Conservation (phyloP, 2,113 vertebrate species). For the Ophthalmolycus amberensis region DNA sequence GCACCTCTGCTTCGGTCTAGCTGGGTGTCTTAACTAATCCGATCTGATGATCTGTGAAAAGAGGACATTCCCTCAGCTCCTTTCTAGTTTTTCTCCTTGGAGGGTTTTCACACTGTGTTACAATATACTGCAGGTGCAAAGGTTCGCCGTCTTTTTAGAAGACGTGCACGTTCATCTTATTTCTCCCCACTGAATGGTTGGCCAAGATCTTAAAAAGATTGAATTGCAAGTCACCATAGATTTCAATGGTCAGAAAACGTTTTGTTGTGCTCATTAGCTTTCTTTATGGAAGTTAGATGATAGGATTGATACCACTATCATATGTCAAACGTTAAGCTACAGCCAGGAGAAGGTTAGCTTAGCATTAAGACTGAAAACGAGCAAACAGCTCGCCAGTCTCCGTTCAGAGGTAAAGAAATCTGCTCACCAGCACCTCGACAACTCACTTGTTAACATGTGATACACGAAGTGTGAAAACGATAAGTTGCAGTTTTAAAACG, state of each 20-base stretch:
- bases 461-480: too few relatives aligned
- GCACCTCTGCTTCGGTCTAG: constrained; percentile 12
- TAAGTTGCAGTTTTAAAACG: too few relatives aligned
- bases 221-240: not conserved
- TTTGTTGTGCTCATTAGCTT: too few relatives aligned
- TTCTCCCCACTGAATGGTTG: not conserved
- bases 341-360: not conserved
- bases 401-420: not conserved
- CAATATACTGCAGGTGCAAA: constrained; percentile 1
- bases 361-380: not conserved
- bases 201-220: not conserved
- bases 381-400: too few relatives aligned
- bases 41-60: constrained; percentile 18
- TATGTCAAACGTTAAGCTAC: not conserved
- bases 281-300: not conserved
- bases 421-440: not conserved
- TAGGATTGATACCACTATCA: not conserved
- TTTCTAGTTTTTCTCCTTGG: not conserved
- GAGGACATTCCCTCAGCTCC: constrained; percentile 7
- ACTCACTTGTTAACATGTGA: too few relatives aligned
- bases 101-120: not conserved
- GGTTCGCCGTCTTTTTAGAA: not conserved
- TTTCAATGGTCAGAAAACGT: not conserved
- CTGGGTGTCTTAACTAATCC: constrained; percentile 20
- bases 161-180: not conserved